Evolutionary conservation across 2,888 invertebrate genomes (phyloP).

Genomic region (Rhogogaster chlorosoma): DNA sequence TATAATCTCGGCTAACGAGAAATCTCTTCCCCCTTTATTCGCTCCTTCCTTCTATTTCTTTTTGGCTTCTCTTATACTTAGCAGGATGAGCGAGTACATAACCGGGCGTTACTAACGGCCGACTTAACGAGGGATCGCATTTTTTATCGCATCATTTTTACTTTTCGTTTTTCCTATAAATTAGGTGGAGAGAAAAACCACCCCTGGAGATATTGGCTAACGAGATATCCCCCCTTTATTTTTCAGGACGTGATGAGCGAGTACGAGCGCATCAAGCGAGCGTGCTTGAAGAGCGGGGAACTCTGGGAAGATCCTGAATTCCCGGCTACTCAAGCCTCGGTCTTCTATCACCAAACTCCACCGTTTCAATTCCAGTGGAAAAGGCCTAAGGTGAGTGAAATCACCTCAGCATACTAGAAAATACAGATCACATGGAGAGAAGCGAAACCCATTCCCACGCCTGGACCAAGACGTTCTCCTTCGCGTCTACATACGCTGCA

Average conservation of each 20-base stretch:
- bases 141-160: neutral
- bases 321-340: slow-evolving; percentile 92
- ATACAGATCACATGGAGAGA: neutral
- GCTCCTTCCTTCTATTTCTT: neutral
- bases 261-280: slow-evolving; percentile 90
- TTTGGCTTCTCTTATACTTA: neutral
- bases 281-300: slow-evolving; percentile 88
- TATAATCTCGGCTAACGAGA: neutral
- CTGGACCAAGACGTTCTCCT: slow-evolving; percentile 3
- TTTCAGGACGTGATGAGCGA: slow-evolving; percentile 84
- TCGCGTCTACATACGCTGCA: neutral
- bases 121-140: neutral
- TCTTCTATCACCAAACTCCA: slow-evolving; percentile 97
- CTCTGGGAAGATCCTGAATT: slow-evolving; percentile 96
- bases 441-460: slow-evolving; percentile 12
- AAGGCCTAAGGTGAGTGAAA: slow-evolving; percentile 85
- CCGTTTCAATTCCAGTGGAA: slow-evolving; percentile 96
- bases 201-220: neutral
- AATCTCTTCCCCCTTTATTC: neutral
- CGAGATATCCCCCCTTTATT: slow-evolving; percentile 22
- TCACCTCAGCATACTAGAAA: neutral
- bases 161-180: neutral
- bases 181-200: neutral
- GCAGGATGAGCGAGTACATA: slow-evolving; percentile 1
- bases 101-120: neutral